Conservation (phyloP, 35 echinoderm and acorn worm species). For the Holothuria glaberrima region DNA sequence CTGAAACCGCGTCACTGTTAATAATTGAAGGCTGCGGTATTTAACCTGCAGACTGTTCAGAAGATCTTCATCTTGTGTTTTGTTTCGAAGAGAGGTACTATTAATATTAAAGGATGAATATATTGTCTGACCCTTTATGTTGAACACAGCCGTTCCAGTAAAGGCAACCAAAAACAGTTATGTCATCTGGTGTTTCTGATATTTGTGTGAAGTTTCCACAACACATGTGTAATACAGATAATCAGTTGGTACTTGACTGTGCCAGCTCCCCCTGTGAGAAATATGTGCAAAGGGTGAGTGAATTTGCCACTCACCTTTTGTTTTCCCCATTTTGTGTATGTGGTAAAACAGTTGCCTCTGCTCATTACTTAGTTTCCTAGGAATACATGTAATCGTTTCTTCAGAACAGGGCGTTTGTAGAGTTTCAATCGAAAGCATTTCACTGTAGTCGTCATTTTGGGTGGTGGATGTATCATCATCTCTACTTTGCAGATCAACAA, state of each 20-base stretch:
- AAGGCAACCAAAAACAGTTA: neutral
- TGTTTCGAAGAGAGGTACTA: no score
- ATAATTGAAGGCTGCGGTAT: no score
- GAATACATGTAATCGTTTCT: neutral
- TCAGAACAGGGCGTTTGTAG: neutral
- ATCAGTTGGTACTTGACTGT: conserved; percentile 21
- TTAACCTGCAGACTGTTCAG: no score
- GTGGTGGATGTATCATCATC: neutral
- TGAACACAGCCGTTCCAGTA: neutral
- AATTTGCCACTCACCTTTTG: neutral
- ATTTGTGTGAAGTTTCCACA: neutral
- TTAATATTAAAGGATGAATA: no score
- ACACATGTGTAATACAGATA: neutral
- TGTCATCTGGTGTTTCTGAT: neutral
- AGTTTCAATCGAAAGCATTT: neutral
- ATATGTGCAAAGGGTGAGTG: neutral
- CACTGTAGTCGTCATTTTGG: neutral
- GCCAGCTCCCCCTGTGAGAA: conserved; percentile 38
- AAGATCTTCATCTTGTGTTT: no score
- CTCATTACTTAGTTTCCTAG: conserved; percentile 21
- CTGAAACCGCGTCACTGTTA: no score
- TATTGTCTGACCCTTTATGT: no score
- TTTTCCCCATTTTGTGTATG: conserved; percentile 11
- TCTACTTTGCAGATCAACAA: neutral
- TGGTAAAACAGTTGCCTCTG: conserved; percentile 60